phyloP scores from a whole-genome alignment of 1,140 invertebrate species.

The Spodoptera litura region DNA sequence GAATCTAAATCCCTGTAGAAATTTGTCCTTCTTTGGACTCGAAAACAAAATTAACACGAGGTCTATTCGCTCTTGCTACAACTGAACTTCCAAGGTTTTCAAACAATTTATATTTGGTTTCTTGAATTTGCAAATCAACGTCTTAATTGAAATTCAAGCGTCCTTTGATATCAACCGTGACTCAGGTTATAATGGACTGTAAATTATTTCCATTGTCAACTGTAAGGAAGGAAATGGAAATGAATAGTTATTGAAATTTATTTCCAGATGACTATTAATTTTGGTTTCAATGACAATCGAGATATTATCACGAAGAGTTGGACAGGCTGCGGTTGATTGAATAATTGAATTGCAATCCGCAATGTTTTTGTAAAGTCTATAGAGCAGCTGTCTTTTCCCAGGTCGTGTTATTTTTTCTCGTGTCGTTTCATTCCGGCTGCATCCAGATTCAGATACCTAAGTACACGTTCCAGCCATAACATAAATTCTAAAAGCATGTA shows the following conservation, averaged over 20 bases:
- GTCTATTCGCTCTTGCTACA: neutral
- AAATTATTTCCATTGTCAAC: slow-evolving; percentile 46
- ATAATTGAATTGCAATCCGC: slow-evolving; percentile 19
- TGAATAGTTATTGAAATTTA: slow-evolving; percentile 20
- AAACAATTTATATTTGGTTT: too few relatives aligned
- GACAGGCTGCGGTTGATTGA: slow-evolving; percentile 14
- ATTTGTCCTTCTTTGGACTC: too few relatives aligned
- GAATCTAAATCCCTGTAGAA: too few relatives aligned
- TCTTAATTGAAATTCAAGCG: slow-evolving; percentile 36
- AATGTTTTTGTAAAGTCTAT: neutral
- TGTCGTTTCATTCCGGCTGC: too few relatives aligned
- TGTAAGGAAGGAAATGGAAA: slow-evolving; percentile 33
- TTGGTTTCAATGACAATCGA: slow-evolving; percentile 15
- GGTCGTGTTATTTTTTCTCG: too few relatives aligned
- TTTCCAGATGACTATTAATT: slow-evolving; percentile 27
- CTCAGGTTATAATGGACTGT: slow-evolving; percentile 28
- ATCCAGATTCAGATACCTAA: too few relatives aligned
- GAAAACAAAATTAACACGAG: neutral
- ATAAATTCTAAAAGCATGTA: too few relatives aligned
- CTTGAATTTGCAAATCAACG: neutral
- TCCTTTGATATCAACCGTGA: slow-evolving; percentile 42
- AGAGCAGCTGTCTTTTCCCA: neutral
- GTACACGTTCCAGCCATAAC: too few relatives aligned
- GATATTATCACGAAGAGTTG: slow-evolving; percentile 13
- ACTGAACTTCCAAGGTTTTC: neutral